Base-by-base conservation (phyloP, 2,113 vertebrate species). In the Brachypodius melanocephalos region DNA sequence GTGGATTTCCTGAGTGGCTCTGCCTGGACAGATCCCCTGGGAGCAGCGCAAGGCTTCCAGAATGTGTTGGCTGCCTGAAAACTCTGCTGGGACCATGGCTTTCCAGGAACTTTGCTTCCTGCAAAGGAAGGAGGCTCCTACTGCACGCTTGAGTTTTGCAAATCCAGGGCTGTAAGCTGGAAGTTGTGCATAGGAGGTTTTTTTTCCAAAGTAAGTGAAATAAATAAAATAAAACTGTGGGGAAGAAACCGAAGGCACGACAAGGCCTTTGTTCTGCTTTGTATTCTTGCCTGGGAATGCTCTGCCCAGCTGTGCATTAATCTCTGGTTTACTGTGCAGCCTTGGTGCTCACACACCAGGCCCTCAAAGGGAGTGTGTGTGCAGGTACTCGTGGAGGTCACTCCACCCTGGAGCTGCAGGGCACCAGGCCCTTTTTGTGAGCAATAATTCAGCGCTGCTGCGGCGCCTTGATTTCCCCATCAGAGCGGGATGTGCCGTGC, bases 401-500 rank as follows among this genome's bases (percentile, higher is more conserved):
- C 78, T 14, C 68, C 82, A 91, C 66, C 85, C 82, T 16, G 21
- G 45, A 49, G 14, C 90, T 46, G 73, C 0, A 2, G 77, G 92
- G 62, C 6, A 0, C 5, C 1, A 2, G 32, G 66, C 32, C 6
- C 88, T 83, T 73, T 85, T 8, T 40, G 66, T 38, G 62, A 94
- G 85, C 85, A 75, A 54, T 93, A 94, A 93, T 88, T 95, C 85
- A 91, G 43, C 3, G 29, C 81, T 68, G 45, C 81, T n/a, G 69
- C 0, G 4, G 57, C 25, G 14, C 80, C 81, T 85, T 71, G 65
- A 75, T 94, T 91, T 88, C 69, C 77, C 74, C 16, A 22, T 13
- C 93, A 20, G 32, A 46, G 57, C 0, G 0, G 31, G 76, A 34
- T 0, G 3, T 7, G 58, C 40, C 0, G 3, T 1, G 1, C 46